Conservation (phyloP, 2,888 invertebrate species). For the Polyommatus iphigenia region DNA sequence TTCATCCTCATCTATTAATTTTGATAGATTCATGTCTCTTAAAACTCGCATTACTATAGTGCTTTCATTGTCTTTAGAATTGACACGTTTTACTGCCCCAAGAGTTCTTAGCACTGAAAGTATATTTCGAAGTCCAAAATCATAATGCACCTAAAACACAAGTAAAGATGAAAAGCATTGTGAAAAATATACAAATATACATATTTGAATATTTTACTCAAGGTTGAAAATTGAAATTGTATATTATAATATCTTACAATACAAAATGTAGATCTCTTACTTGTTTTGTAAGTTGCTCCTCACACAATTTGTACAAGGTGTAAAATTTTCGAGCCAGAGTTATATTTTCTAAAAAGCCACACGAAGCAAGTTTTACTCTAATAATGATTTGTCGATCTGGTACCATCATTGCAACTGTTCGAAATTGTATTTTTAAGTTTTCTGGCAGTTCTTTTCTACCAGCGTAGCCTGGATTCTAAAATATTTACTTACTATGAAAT, state of each 20-base stretch:
- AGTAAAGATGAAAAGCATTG: not conserved
- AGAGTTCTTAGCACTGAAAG: conserved; percentile 95
- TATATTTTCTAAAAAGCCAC: conserved; percentile 97
- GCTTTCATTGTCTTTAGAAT: conserved; percentile 95
- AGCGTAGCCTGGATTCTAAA: conserved; percentile 97
- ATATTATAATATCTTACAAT: not conserved
- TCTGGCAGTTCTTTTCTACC: conserved; percentile 97
- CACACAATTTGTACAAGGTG: conserved; percentile 97
- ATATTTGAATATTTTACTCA: too few relatives aligned
- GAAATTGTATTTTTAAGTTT: conserved; percentile 98
- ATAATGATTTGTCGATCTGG: conserved; percentile 98
- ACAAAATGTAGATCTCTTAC: conserved; percentile 59
- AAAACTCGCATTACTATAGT: conserved; percentile 98
- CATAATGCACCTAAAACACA: conserved; percentile 90
- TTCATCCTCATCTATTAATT: conserved; percentile 98
- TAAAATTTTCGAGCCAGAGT: conserved; percentile 97
- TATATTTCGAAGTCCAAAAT: conserved; percentile 97
- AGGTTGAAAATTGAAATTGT: too few relatives aligned
- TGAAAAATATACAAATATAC: too few relatives aligned
- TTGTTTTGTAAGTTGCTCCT: conserved; percentile 98
- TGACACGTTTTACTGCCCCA: conserved; percentile 94
- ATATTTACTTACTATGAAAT: not conserved
- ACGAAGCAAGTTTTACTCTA: conserved; percentile 96
- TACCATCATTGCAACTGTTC: conserved; percentile 99
- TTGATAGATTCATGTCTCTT: conserved; percentile 98